These are phyloP conservation scores for Papilio polytes DNA, from an alignment of 1,140 invertebrate genomes.

Conservation along the genomic window DNA sequence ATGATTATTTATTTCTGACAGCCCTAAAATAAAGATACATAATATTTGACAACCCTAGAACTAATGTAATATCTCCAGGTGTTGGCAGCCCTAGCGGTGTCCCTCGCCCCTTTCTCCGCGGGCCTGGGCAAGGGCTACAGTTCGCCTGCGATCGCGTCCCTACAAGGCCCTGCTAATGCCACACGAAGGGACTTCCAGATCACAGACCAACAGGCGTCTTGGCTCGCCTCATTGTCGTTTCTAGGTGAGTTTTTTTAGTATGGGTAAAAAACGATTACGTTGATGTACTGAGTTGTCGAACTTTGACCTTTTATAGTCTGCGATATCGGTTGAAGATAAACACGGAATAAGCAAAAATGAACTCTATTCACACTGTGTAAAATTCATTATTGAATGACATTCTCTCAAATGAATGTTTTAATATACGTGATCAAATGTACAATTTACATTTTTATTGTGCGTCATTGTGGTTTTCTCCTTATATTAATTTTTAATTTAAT, in stretches of 20 bases:
- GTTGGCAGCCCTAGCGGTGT: slow-evolving; percentile 91
- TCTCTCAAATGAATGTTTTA: too few species aligned
- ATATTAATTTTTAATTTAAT: too few species aligned
- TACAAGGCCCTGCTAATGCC: slow-evolving; percentile 84
- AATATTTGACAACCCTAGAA: background rate
- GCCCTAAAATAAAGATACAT: too few species aligned
- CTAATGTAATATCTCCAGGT: slow-evolving; percentile 79
- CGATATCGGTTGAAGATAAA: background rate
- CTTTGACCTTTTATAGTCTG: too few species aligned
- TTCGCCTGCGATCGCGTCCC: slow-evolving; percentile 92
- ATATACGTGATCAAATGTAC: too few species aligned
- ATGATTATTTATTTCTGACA: too few species aligned
- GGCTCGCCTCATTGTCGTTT: slow-evolving; percentile 92
- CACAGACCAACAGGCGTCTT: slow-evolving; percentile 91
- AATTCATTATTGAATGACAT: background rate
- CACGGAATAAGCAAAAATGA: background rate
- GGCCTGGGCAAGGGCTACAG: slow-evolving; percentile 94
- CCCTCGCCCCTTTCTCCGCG: slow-evolving; percentile 92
- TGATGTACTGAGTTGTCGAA: too few species aligned
- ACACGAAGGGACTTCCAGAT: slow-evolving; percentile 85
- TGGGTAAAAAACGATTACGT: too few species aligned
- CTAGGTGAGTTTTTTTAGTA: slow-evolving; percentile 82
- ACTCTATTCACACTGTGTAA: background rate
- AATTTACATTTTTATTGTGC: too few species aligned
- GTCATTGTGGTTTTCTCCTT: too few species aligned